A percentile compares a stretch with the other conserved stretches of the same genome.
These are phyloP conservation scores for Triops cancriformis DNA, from an alignment of 1,140 invertebrate species.

Conservation along the genomic window DNA sequence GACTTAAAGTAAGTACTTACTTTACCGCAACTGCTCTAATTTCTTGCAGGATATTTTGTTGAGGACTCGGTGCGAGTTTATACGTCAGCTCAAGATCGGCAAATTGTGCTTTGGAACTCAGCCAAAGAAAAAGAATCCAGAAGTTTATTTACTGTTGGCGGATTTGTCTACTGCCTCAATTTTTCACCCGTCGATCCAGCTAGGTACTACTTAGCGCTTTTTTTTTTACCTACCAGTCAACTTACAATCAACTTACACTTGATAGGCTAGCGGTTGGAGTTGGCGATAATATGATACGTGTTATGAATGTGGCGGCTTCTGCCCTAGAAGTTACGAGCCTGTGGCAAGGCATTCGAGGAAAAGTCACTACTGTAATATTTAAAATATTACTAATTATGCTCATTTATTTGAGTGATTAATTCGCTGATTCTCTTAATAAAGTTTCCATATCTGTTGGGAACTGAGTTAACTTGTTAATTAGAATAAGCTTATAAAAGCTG, in stretches of 20 bases:
- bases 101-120: constrained; percentile 46
- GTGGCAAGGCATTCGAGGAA: constrained; percentile 63
- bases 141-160: constrained; percentile 53
- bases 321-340: constrained; percentile 44
- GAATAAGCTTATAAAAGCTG: no score
- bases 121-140: neutral
- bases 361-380: constrained; percentile 53
- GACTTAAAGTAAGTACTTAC: no score
- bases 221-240: neutral
- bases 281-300: constrained; percentile 57
- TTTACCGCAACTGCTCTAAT: neutral
- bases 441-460: no score
- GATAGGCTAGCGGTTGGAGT: constrained; percentile 53
- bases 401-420: no score
- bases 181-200: constrained; percentile 60
- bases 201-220: constrained; percentile 39
- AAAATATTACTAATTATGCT: constrained; percentile 17
- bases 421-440: no score
- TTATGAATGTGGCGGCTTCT: constrained; percentile 55
- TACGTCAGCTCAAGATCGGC: constrained; percentile 54
- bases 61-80: constrained; percentile 41
- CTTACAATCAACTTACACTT: neutral
- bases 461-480: no score
- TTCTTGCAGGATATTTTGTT: neutral
- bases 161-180: constrained; percentile 53